Conservation (phyloP, 2,113 vertebrate species). For the Nesospiza acunhae region DNA sequence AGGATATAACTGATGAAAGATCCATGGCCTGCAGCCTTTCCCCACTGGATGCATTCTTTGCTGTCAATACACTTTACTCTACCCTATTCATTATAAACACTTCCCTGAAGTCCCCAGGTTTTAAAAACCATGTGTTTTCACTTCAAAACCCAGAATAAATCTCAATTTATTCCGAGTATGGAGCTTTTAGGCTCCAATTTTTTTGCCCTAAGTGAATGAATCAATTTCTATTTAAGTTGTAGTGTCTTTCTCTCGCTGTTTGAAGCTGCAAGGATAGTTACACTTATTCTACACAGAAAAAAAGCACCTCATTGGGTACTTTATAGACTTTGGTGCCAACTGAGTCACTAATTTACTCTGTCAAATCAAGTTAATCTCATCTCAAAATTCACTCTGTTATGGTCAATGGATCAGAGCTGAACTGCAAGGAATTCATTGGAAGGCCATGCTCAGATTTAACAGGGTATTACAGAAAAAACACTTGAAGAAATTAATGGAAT, state of each 20-base stretch:
- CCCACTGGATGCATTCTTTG: neutral
- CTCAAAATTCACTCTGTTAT: neutral
- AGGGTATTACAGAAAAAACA: neutral
- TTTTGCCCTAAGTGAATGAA: constrained; percentile 58
- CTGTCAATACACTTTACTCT: constrained; percentile 1
- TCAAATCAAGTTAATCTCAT: constrained; percentile 33
- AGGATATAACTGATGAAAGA: neutral
- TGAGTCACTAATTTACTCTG: constrained; percentile 4
- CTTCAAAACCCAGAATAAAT: constrained; percentile 56
- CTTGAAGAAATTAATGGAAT: neutral
- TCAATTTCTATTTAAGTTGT: constrained; percentile 59
- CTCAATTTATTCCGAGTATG: constrained; percentile 50
- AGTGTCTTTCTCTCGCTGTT: neutral
- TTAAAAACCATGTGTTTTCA: constrained; percentile 61
- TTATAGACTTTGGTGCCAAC: neutral
- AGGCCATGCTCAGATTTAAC: neutral
- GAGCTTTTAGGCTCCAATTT: constrained; percentile 35
- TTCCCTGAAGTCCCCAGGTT: constrained; percentile 24
- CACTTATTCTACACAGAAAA: neutral
- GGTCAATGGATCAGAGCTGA: neutral
- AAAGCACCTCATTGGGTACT: neutral
- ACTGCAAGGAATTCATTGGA: neutral
- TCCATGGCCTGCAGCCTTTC: neutral
- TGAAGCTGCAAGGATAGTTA: neutral
- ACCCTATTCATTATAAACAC: neutral